A percentile compares a stretch with the other conserved stretches of the same genome.
Evolutionary conservation across 2,888 invertebrate species (phyloP).

Genomic region (Lymantria dispar): DNA sequence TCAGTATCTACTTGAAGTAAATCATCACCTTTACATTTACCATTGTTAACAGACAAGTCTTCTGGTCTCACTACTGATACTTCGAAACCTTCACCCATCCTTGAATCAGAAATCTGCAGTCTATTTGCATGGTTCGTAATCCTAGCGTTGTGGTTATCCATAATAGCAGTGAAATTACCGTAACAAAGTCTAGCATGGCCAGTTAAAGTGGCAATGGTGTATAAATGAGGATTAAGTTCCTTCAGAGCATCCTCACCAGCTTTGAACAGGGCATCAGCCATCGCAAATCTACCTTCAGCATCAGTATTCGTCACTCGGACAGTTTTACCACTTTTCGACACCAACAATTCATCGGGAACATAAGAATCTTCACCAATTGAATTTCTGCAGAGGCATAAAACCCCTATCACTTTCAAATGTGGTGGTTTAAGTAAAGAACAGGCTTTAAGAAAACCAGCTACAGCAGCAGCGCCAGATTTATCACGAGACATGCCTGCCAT

Average conservation of each 20-base stretch:
- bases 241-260: slow-evolving; percentile 77
- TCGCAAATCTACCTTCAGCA: slow-evolving; percentile 94
- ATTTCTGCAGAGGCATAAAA: slow-evolving; percentile 92
- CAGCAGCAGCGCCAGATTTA: slow-evolving; percentile 95
- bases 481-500: slow-evolving; percentile 95
- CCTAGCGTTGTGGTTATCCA: slow-evolving; percentile 88
- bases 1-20: slow-evolving; percentile 77
- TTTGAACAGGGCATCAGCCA: slow-evolving; percentile 89
- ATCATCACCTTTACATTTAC: slow-evolving; percentile 91
- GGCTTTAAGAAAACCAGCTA: slow-evolving; percentile 93
- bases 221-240: slow-evolving; percentile 90
- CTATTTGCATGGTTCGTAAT: slow-evolving; percentile 80
- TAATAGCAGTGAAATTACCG: slow-evolving; percentile 86
- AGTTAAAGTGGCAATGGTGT: slow-evolving; percentile 93
- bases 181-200: slow-evolving; percentile 88
- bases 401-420: slow-evolving; percentile 89
- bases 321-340: slow-evolving; percentile 89
- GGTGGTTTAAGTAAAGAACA: slow-evolving; percentile 87
- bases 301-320: slow-evolving; percentile 94
- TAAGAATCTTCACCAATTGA: slow-evolving; percentile 92
- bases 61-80: slow-evolving; percentile 87
- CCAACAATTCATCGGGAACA: slow-evolving; percentile 92
- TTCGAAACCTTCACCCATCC: slow-evolving; percentile 88
- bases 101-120: slow-evolving; percentile 86
- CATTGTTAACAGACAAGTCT: slow-evolving; percentile 84